Percentiles rank a stretch among this genome's conserved stretches.
Conservation (phyloP, 2,113 vertebrate species). For the Zosterops japonicus region DNA sequence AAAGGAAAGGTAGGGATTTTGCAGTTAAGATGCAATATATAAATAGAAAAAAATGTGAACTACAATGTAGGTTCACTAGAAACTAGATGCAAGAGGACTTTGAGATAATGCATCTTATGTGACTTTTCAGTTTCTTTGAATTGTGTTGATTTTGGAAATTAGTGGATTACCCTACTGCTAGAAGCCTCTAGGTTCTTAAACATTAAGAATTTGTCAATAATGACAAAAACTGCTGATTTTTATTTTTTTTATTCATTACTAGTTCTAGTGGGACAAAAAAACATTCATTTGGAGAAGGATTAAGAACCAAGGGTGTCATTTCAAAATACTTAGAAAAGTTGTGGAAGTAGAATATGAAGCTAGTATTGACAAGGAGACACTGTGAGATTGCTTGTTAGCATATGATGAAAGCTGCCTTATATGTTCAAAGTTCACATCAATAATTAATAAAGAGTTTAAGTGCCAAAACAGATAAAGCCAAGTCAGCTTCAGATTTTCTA, state of each 20-base stretch:
- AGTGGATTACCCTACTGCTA: not conserved
- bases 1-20: not conserved
- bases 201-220: not conserved
- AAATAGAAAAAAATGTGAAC: not conserved
- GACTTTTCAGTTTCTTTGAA: not conserved
- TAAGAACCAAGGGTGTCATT: not conserved
- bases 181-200: not conserved
- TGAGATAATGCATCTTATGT: not conserved
- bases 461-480: constrained; percentile 50
- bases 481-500: constrained; percentile 41
- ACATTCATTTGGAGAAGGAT: not conserved
- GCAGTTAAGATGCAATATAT: not conserved
- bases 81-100: not conserved
- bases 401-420: not conserved
- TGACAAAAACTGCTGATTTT: not conserved
- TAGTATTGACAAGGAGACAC: constrained; percentile 1
- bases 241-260: not conserved
- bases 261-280: not conserved
- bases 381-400: constrained; percentile 20
- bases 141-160: not conserved
- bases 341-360: not conserved
- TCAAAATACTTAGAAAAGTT: constrained; percentile 29
- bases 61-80: not conserved
- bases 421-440: constrained; percentile 15
- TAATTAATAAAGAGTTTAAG: constrained; percentile 51